Evolutionary conservation across 2,888 invertebrate species (phyloP).

Genomic region (Ochropleura leucogaster): DNA sequence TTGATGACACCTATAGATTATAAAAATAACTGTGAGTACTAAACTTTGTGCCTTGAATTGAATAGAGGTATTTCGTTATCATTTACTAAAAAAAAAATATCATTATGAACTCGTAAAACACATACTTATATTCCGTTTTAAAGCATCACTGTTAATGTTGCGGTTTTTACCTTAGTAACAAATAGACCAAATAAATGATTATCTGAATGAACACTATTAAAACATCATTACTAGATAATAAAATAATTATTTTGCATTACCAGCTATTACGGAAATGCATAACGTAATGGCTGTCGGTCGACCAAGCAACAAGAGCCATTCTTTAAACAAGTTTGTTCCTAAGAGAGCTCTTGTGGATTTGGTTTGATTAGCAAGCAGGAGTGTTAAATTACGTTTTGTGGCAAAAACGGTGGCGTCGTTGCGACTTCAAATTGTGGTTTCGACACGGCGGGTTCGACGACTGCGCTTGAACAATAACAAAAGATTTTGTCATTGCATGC

Average conservation of each 20-base stretch:
- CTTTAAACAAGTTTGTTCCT: conserved; percentile 1
- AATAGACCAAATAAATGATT: conserved; percentile 13
- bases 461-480: conserved; percentile 71
- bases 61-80: neutral
- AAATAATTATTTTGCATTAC: conserved; percentile 60
- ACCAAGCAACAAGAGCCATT: conserved; percentile 31
- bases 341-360: conserved; percentile 50
- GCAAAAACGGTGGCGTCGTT: conserved; percentile 76
- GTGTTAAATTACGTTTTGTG: conserved; percentile 77
- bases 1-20: conserved; percentile 5
- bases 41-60: neutral
- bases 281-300: conserved; percentile 39
- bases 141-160: neutral
- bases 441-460: conserved; percentile 77
- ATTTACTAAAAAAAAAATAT: too few relatives aligned
- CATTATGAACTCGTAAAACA: too few relatives aligned
- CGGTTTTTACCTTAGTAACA: neutral
- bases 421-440: conserved; percentile 75
- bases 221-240: conserved; percentile 44
- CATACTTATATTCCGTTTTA: neutral
- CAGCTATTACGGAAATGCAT: conserved; percentile 59
- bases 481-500: conserved; percentile 64
- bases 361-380: conserved; percentile 72
- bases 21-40: neutral
- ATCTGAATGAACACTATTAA: conserved; percentile 29